Percentiles rank a stretch among this genome's conserved stretches.
Evolutionary conservation across 2,797 vertebrate species (phyloP).

Genomic region (Spheniscus humboldti): DNA sequence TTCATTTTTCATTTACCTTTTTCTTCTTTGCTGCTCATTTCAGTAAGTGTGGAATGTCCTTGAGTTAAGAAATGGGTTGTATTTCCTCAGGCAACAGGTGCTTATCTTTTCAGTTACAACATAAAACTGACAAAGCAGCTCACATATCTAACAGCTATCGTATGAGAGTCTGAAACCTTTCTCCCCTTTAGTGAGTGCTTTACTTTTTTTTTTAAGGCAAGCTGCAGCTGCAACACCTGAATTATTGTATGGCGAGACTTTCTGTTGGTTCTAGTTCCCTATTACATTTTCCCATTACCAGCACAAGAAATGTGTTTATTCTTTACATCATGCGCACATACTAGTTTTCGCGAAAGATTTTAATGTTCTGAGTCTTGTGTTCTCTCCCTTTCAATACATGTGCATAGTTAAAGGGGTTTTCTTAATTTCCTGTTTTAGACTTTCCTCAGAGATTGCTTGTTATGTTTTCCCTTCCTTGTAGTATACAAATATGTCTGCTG

Average conservation of each 20-base stretch:
- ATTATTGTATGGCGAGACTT: neutral
- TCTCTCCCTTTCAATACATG: neutral
- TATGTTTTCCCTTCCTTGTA: neutral
- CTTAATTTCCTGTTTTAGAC: slow-evolving; percentile 4
- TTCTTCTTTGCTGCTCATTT: slow-evolving; percentile 28
- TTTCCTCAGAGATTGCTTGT: neutral
- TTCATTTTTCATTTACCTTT: slow-evolving; percentile 15
- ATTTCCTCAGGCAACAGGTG: slow-evolving; percentile 71
- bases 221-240: slow-evolving; percentile 50
- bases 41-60: neutral
- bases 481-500: slow-evolving; percentile 16
- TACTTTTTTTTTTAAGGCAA: neutral
- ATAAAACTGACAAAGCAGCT: slow-evolving; percentile 45
- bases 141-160: slow-evolving; percentile 47
- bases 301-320: neutral
- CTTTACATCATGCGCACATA: neutral
- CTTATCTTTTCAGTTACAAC: slow-evolving; percentile 39
- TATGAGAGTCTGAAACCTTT: slow-evolving; percentile 48
- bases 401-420: neutral
- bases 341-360: neutral
- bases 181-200: neutral
- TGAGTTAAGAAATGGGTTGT: slow-evolving; percentile 51
- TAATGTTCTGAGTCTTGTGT: neutral
- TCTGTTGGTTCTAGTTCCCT: neutral
- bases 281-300: neutral